Evolutionary conservation across 2,888 invertebrate species (phyloP).

Genomic region (Drosophila quinaria): DNA sequence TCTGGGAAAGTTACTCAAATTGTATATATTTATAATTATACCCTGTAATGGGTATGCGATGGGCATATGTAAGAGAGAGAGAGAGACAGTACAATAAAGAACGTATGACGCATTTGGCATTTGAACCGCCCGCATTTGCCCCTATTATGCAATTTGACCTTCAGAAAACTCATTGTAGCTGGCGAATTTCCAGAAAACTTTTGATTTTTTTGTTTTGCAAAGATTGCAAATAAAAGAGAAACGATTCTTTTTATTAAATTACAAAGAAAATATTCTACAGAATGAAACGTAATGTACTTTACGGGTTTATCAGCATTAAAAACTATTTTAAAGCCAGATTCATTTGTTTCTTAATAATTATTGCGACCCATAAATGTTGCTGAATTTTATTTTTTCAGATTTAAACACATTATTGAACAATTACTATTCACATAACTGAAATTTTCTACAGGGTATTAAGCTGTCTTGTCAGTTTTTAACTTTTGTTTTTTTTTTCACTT

Average conservation of each 20-base stretch:
- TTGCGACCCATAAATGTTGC: background rate
- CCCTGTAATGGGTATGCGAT: slow-evolving; percentile 3
- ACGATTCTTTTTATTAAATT: background rate
- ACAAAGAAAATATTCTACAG: background rate
- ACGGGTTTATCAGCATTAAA: background rate
- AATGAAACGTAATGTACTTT: background rate
- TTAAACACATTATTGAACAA: background rate
- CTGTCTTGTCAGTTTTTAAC: background rate
- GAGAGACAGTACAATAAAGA: background rate
- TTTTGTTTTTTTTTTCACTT: background rate
- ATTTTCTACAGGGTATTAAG: slow-evolving; percentile 14
- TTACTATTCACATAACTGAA: background rate
- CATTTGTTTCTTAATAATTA: background rate
- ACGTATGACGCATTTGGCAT: slow-evolving; percentile 16
- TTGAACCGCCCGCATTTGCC: slow-evolving; percentile 25
- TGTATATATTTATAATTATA: slow-evolving; percentile 10
- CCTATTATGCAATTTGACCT: slow-evolving; percentile 26
- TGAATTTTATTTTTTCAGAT: too few relatives aligned
- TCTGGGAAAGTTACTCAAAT: slow-evolving; percentile 34
- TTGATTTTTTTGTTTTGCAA: slow-evolving; percentile 16
- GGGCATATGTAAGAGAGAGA: background rate
- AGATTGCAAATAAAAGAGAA: slow-evolving; percentile 6
- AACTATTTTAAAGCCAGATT: background rate
- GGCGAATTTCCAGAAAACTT: background rate
- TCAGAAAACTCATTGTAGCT: slow-evolving; percentile 9